phyloP scores from a whole-genome alignment of 2,888 invertebrate species.

The Tuberolachnus salignus region DNA sequence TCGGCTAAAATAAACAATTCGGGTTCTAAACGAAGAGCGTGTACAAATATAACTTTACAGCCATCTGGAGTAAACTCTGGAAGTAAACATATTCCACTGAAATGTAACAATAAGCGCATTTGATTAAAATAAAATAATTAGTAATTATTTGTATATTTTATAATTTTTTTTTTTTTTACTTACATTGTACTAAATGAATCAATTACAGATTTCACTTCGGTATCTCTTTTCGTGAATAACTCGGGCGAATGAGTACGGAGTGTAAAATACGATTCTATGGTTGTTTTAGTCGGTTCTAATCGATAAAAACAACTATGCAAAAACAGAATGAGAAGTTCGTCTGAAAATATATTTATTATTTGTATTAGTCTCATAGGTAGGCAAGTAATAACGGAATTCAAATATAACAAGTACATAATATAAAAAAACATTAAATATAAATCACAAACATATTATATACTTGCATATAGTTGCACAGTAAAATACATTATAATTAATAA shows the following conservation, averaged over 20 bases:
- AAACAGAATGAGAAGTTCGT: constrained; percentile 53
- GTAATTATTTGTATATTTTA: not conserved
- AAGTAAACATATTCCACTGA: constrained; percentile 31
- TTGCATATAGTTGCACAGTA: not conserved
- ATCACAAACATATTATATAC: not conserved
- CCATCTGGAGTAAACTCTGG: constrained; percentile 54
- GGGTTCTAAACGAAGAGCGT: constrained; percentile 47
- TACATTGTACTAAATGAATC: constrained; percentile 57
- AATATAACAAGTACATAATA: not conserved
- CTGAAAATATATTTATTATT: constrained; percentile 43
- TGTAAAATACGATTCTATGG: constrained; percentile 58
- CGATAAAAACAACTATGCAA: constrained; percentile 58
- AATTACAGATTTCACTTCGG: constrained; percentile 28
- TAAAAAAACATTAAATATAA: not conserved
- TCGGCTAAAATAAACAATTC: constrained; percentile 55
- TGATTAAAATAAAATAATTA: not conserved
- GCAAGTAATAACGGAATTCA: not conserved
- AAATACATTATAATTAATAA: too few relatives aligned
- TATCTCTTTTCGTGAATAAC: constrained; percentile 57
- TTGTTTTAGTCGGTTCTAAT: constrained; percentile 57
- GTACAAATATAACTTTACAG: constrained; percentile 53
- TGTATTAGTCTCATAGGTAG: not conserved
- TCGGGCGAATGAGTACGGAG: constrained; percentile 58
- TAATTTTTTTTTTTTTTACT: not conserved
- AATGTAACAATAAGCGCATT: not conserved